Evolutionary conservation across 2,797 vertebrate genomes (phyloP), one percentile per base, ranked within the genome.

Genomic region (Heteromormyrus szaboi): DNA sequence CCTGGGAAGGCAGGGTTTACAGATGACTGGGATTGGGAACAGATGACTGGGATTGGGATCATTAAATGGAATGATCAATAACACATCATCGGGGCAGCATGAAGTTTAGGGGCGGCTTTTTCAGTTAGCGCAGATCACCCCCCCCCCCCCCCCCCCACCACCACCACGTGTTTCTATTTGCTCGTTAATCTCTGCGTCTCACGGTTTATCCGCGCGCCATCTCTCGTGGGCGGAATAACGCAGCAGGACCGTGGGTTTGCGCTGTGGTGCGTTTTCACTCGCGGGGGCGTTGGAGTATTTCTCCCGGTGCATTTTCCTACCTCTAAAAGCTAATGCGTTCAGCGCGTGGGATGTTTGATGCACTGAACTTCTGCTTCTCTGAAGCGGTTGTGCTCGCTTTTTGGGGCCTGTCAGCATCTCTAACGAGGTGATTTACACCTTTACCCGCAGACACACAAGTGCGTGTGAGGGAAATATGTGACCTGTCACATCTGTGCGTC

Each of bases 61-160:
- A 76, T 76, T 76, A 76, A 44, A 41, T 76, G 37, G 72, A 19
- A 76, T 76, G 72, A 76, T 76, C 72, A 76, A 76, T 76, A 76
- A 19, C 17, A 37, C 33, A 17, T 41, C 72, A 76, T 19, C 3
- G 2, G 68, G 14, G 29, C 68, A 19, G 4, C 12, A n/a, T 37
- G 72, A 8, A 76, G 17, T 44, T 8, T 17, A 7, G 29, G 72
- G 37, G 37, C 6, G 14, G 68, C 29, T 41, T 76, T 76, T 76
- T 76, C 68, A 41, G 33, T 5, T 12, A 41, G 68, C 5, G 68
- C 14, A 76, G 33, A 37, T 14, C 51, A 4, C 4, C 53, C 48
- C 2, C 4, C 41, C 51, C 14, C 3, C 51, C 48, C 2, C 4
- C 41, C 3, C 44, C 2, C 2, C 48, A 12, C 53, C 4, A 54